Conservation (phyloP, 2,888 invertebrate genomes). For the Nematopogon swammerdamellus region DNA sequence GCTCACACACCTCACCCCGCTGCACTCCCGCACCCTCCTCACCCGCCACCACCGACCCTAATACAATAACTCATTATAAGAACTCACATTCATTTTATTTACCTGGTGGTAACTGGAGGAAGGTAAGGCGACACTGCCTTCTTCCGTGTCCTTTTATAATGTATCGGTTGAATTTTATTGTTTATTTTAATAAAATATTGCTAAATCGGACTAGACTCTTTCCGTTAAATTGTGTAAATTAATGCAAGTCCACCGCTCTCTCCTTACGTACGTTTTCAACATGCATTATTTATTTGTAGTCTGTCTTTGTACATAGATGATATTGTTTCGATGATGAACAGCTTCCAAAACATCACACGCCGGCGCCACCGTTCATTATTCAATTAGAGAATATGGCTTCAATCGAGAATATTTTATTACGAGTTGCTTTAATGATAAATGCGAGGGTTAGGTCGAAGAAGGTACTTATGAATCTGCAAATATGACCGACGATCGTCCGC, state of each 20-base stretch:
- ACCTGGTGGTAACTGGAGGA: neutral
- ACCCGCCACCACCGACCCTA: neutral
- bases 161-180: neutral
- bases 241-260: too few species aligned
- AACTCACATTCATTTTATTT: neutral
- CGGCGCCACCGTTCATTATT: neutral
- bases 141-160: neutral
- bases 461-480: too few species aligned
- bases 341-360: neutral
- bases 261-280: neutral
- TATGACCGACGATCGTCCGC: slow-evolving; percentile 11
- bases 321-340: too few species aligned
- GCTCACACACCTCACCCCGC: neutral
- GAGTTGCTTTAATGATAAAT: neutral
- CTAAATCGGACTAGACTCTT: neutral
- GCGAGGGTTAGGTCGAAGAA: neutral
- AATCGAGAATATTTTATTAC: neutral
- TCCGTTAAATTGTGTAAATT: neutral
- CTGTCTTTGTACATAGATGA: neutral
- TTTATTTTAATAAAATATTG: neutral
- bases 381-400: neutral
- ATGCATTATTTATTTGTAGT: neutral
- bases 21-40: neutral
- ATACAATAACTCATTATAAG: neutral
- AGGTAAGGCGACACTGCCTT: neutral